These are phyloP conservation scores for Vidua macroura DNA, from an alignment of 2,113 vertebrate genomes.

Conservation along the genomic window DNA sequence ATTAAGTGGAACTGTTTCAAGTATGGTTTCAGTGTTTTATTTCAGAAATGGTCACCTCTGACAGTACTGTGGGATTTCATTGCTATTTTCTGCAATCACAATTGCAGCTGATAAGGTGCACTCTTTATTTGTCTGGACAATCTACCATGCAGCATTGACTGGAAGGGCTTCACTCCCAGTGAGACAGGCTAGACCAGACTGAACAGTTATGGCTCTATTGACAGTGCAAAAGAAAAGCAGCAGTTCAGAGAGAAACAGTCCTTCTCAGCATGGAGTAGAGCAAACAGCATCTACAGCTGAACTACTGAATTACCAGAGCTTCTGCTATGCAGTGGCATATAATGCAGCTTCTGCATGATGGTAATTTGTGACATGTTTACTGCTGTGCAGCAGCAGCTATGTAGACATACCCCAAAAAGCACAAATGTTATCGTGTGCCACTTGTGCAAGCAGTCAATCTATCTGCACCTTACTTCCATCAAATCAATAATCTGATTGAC, in stretches of 20 bases:
- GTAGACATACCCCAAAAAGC: not conserved
- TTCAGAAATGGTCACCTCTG: not conserved
- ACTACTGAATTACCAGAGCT: not conserved
- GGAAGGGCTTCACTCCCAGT: not conserved
- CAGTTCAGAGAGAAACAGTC: not conserved
- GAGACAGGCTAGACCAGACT: not conserved
- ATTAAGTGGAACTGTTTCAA: not conserved
- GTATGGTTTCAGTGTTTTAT: not conserved
- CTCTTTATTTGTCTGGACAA: not conserved
- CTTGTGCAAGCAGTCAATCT: not conserved
- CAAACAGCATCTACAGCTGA: not conserved
- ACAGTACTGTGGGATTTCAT: not conserved
- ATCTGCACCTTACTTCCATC: not conserved
- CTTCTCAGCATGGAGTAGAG: not conserved
- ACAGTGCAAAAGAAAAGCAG: not conserved
- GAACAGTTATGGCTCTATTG: not conserved
- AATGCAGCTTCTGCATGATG: not conserved
- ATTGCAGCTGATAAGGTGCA: not conserved
- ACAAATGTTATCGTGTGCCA: fast-evolving
- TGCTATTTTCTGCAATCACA: not conserved
- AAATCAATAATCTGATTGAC: not conserved
- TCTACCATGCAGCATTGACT: not conserved
- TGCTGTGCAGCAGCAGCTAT: not conserved
- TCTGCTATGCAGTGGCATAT: not conserved
- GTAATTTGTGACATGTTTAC: not conserved